Conservation (phyloP, 2,797 vertebrate genomes). For the Premnoplex brunnescens region DNA sequence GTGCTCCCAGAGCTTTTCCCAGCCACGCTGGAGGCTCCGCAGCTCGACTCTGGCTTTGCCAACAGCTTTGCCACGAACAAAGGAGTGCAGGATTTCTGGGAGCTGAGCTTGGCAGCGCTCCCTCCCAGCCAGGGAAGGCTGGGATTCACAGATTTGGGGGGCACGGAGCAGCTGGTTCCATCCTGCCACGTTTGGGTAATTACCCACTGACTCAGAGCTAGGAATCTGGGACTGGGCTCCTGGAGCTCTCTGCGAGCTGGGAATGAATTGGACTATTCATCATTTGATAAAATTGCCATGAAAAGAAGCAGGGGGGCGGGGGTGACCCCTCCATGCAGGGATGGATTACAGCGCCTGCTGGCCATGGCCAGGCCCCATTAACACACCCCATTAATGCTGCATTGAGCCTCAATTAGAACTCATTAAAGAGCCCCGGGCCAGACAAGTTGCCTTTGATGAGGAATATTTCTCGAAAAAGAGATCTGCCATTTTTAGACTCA, state of each 20-base stretch:
- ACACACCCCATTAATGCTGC: constrained; percentile 4
- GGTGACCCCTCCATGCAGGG: background rate
- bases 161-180: background rate
- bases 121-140: background rate
- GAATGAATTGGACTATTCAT: constrained; percentile 55
- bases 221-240: constrained; percentile 11
- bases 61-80: constrained; percentile 23
- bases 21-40: background rate
- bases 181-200: constrained; percentile 28
- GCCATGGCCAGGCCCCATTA: background rate
- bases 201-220: constrained; percentile 12
- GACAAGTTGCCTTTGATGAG: background rate
- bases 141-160: background rate
- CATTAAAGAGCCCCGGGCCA: background rate
- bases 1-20: background rate
- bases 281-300: constrained; percentile 37
- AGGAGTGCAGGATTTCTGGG: constrained; percentile 13
- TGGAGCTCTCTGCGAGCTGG: background rate
- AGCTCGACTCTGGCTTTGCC: background rate
- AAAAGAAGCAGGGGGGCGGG: background rate
- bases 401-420: constrained; percentile 26
- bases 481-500: background rate
- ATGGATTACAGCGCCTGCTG: background rate
- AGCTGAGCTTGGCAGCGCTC: background rate
- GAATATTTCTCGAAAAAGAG: rapidly evolving